These are phyloP conservation scores for Anthoscopus minutus DNA, from an alignment of 2,113 vertebrate species.

Conservation along the genomic window DNA sequence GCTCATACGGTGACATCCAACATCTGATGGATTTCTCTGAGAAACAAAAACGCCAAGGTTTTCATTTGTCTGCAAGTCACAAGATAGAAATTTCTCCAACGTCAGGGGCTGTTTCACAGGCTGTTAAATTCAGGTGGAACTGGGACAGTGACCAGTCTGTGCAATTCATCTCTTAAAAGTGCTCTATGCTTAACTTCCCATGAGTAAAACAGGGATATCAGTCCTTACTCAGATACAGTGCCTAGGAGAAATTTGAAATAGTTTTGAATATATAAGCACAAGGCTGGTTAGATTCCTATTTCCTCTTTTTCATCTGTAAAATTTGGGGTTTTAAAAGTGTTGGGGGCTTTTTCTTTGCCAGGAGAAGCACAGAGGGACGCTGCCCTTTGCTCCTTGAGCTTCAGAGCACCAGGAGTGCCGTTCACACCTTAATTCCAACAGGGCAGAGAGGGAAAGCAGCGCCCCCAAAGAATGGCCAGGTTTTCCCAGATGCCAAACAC, in stretches of 20 bases:
- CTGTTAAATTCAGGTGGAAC: neutral
- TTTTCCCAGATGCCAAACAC: neutral
- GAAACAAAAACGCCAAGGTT: neutral
- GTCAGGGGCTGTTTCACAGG: neutral
- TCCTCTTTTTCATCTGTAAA: neutral
- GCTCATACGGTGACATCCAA: neutral
- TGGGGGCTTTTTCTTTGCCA: neutral
- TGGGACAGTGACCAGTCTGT: neutral
- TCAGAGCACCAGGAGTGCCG: neutral
- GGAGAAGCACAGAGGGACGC: neutral
- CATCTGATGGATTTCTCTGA: neutral
- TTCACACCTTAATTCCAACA: fast-evolving
- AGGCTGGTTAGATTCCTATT: neutral
- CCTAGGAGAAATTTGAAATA: neutral
- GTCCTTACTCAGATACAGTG: neutral
- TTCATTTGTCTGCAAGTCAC: neutral
- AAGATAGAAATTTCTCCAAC: neutral
- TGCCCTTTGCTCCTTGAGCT: neutral
- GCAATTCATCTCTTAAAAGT: neutral
- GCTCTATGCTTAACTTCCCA: neutral
- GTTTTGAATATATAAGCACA: neutral
- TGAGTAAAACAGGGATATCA: neutral
- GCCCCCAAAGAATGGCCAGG: neutral
- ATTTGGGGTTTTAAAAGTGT: neutral
- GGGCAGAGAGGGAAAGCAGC: neutral